Evolutionary conservation across 1,140 invertebrate genomes (phyloP), one percentile per base, ranked within the genome.

Genomic region (Bombus haemorrhoidalis): DNA sequence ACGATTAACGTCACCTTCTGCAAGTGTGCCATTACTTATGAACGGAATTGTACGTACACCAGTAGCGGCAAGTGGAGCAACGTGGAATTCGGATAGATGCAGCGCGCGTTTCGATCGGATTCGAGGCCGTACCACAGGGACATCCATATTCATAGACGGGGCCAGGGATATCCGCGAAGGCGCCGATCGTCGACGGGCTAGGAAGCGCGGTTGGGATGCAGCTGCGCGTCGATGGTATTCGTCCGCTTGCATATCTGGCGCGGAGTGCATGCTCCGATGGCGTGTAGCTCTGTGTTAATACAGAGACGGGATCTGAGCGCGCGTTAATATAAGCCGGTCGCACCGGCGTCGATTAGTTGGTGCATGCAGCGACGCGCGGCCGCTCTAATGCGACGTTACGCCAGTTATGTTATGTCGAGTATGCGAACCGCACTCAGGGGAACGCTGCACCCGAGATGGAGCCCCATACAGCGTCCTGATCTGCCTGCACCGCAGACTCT

Each of bases 361-460:
- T 59, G 62, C 53, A 81, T 28, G 71, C 39, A 75, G 22, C 9
- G 25, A 22, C 47, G 78, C 57, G 57, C 78, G 59, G 39, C 75
- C 47, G 15, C 37, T 64, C 79, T 91, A 91, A 91, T 92, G 89
- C 87, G 73, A 87, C 81, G 87, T 87, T 91, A 87, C 87, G 87
- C 85, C 82, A 84, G 91, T 91, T 91, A 89, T 89, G 91, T 87
- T 91, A 92, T 91, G 90, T 88, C 80, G 85, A 86, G 89, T 86
- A 92, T 90, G 91, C 89, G 85, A 89, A 92, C 89, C 88, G 82
- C 87, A 87, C 90, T 91, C 84, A 22, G 43, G 89, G 89, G 91
- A 89, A 76, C 64, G 39, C 32, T 43, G 82, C 37, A 79, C 34
- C 41, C 59, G 39, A 28, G 37, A 72, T 15, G 32, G 15, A 32